Evolutionary conservation across 30 jellyfish, hydroid and myxozoan species (phyloP).

Genomic region (Chrysaora quinquecirrha): DNA sequence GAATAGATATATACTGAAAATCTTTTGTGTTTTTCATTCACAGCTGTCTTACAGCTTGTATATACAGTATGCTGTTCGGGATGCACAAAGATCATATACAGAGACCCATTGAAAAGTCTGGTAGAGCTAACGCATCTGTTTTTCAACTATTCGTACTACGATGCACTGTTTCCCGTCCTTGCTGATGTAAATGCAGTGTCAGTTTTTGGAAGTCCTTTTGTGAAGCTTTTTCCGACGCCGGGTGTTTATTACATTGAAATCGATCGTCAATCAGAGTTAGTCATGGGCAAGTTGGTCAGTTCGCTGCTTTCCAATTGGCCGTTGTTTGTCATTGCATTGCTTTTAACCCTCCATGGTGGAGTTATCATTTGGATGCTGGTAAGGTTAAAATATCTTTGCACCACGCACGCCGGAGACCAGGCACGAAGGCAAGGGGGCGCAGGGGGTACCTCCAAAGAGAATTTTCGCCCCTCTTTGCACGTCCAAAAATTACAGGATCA

Average conservation of each 20-base stretch:
- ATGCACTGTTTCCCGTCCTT: conserved; percentile 33
- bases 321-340: conserved; percentile 10
- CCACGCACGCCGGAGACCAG: too few relatives aligned
- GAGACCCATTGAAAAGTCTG: not conserved
- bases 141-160: not conserved
- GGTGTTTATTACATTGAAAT: too few relatives aligned
- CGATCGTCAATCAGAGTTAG: conserved; percentile 12
- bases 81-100: conserved; percentile 9
- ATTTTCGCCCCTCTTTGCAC: too few relatives aligned
- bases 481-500: too few relatives aligned
- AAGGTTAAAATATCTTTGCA: too few relatives aligned
- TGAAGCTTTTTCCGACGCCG: conserved; percentile 11
- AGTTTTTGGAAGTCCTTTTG: conserved; percentile 15
- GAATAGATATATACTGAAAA: too few relatives aligned
- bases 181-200: not conserved
- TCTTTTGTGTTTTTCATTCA: too few relatives aligned
- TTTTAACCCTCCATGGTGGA: conserved; percentile 36
- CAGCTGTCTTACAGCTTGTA: conserved; percentile 7
- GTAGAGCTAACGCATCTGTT: not conserved
- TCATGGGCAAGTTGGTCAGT: not conserved
- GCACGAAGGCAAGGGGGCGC: too few relatives aligned
- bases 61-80: conserved; percentile 7
- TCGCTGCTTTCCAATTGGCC: conserved; percentile 49
- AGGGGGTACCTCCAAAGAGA: too few relatives aligned
- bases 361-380: conserved; percentile 47